Evolutionary conservation across 2,888 invertebrate genomes (phyloP).

Genomic region (Papilio demoleus): DNA sequence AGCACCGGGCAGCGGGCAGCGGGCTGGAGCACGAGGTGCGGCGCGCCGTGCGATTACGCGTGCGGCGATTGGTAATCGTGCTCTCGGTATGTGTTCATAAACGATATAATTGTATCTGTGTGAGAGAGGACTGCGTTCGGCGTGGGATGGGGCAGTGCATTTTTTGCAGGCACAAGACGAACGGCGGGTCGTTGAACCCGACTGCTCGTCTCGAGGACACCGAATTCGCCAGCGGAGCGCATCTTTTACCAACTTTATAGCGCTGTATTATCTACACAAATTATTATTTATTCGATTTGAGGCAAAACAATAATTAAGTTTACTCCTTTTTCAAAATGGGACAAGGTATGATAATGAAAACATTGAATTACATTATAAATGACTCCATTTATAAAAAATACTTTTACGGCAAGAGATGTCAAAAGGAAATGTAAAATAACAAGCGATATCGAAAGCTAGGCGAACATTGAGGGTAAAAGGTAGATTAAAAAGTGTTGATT

Average conservation of each 20-base stretch:
- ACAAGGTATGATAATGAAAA: neutral
- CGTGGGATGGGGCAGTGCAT: conserved; percentile 81
- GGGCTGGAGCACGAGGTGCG: conserved; percentile 63
- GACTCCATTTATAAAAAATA: conserved; percentile 13
- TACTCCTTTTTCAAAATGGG: too few species aligned
- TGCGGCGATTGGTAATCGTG: conserved; percentile 70
- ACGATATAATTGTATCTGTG: conserved; percentile 59
- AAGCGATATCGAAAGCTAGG: conserved; percentile 61
- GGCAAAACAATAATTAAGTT: neutral
- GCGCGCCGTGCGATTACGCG: conserved; percentile 67
- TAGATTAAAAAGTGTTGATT: conserved; percentile 56
- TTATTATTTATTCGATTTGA: conserved; percentile 10
- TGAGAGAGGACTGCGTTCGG: conserved; percentile 75
- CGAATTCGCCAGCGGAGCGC: conserved; percentile 75
- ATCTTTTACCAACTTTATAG: conserved; percentile 59
- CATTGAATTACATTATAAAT: neutral
- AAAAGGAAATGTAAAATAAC: conserved; percentile 55
- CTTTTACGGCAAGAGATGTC: neutral
- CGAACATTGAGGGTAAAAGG: conserved; percentile 58
- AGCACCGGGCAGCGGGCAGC: neutral
- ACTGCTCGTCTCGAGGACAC: conserved; percentile 69
- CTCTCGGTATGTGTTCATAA: conserved; percentile 62
- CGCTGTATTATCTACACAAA: conserved; percentile 26
- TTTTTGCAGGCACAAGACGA: conserved; percentile 80
- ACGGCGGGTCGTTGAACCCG: conserved; percentile 75